Base-by-base conservation (phyloP, 2,888 invertebrate species). In the Mimas tiliae region DNA sequence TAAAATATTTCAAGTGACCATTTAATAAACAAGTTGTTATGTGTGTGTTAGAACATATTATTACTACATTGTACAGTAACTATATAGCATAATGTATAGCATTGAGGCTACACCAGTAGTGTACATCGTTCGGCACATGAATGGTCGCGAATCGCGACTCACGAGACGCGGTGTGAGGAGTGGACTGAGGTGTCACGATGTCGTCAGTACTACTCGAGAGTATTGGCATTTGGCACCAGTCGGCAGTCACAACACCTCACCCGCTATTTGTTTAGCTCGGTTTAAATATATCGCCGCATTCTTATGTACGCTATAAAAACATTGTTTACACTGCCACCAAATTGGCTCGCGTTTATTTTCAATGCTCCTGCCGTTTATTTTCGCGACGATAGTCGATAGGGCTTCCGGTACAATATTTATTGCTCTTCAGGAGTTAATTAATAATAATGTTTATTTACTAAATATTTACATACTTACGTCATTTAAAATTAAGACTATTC, bases 241-340 rank as follows among this genome's bases (percentile, higher is more conserved):
- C 33, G n/a, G 33, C n/a, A 58, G 42, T 16, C 42, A 58, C 38
- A 12, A 58, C 58, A 19, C 19, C 1, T 38, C 42, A 34, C 55
- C 50, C 55, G 16, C 34, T 58, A 42, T 58, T 58, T 58, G 38
- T 58, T 58, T 19, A 58, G 58, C 58, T 58, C 42, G 16, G 58
- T 58, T 42, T 58, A 58, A 58, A 58, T 58, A 58, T 58, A 58
- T 38, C 58, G 12, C n/a, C 58, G 19, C 58, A 58, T 58, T 58
- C 58, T 58, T 58, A 53, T 53, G 53, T 53, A 42, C 19, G 19
- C 38, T 58, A 58, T 58, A 58, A 58, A 58, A 58, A 58, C 58
- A 58, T 58, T 58, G 58, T 58, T 58, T 58, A 58, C 58, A 42
- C 19, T 6, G 38, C 42, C 19, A 58, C 58, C 58, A 58, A 58